Percentiles rank a stretch among this genome's conserved stretches.
Conservation (phyloP, 2,113 vertebrate genomes). For the Brachyhypopomus gauderio region DNA sequence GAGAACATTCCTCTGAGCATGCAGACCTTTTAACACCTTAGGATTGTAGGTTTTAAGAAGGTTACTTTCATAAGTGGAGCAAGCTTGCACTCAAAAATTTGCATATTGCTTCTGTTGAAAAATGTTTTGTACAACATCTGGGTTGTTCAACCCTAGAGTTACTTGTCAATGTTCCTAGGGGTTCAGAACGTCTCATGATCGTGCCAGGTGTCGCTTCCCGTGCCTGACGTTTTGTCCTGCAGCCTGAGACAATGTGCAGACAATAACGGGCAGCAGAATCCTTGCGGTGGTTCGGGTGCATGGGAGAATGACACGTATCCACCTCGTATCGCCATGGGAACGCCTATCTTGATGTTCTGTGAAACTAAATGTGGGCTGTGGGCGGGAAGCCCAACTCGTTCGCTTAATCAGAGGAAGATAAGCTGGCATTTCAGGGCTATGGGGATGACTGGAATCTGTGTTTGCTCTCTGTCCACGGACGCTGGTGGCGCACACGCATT, state of each 20-base stretch:
- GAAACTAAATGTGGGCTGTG: not conserved
- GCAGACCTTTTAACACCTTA: no score
- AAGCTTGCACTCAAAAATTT: no score
- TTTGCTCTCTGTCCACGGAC: not conserved
- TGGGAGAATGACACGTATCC: not conserved
- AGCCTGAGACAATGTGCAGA: not conserved
- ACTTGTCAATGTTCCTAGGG: not conserved
- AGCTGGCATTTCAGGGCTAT: not conserved
- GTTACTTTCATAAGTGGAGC: no score
- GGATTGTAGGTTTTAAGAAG: no score
- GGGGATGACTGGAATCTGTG: not conserved
- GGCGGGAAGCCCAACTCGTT: not conserved
- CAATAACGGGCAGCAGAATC: not conserved
- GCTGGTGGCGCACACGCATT: not conserved
- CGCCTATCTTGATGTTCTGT: constrained; percentile 22
- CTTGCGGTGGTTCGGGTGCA: not conserved
- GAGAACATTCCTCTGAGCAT: no score
- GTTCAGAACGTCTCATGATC: not conserved
- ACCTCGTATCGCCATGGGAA: not conserved
- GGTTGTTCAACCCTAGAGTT: no score
- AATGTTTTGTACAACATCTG: no score
- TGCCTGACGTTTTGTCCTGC: not conserved
- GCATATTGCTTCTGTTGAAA: no score
- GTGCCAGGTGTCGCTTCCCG: not conserved
- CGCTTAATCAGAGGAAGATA: not conserved